phyloP scores from a whole-genome alignment of 2,888 invertebrate species.

The Apeira syringaria region DNA sequence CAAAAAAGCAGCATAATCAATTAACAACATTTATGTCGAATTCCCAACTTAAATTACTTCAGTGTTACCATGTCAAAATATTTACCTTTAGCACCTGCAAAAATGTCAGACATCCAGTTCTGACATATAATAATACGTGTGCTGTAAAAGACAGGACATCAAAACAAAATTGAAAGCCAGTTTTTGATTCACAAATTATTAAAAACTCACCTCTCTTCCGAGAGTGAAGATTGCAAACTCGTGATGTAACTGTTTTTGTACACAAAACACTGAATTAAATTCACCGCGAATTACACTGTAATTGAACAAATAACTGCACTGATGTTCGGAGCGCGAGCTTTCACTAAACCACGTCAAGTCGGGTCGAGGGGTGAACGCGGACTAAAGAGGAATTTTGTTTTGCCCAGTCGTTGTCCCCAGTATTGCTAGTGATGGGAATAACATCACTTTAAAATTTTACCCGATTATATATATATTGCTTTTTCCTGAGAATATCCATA shows the following conservation, averaged over 20 bases:
- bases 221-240: neutral
- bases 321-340: neutral
- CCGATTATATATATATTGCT: no score
- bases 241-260: conserved; percentile 1
- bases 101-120: conserved; percentile 2
- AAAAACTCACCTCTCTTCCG: conserved; percentile 6
- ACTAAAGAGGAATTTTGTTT: conserved; percentile 36
- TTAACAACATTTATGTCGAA: no score
- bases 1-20: no score
- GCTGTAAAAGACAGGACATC: conserved; percentile 8
- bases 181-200: conserved; percentile 1
- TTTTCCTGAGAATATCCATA: no score
- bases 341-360: conserved; percentile 6
- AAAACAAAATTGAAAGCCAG: conserved; percentile 16
- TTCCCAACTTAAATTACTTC: no score
- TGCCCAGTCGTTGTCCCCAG: conserved; percentile 34
- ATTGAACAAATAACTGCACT: conserved; percentile 9
- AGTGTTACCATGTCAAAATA: conserved; percentile 4
- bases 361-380: conserved; percentile 28
- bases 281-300: conserved; percentile 2
- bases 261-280: conserved; percentile 13
- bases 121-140: conserved; percentile 1
- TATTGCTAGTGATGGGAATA: conserved; percentile 11
- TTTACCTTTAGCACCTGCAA: conserved; percentile 5
- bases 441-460: neutral